A percentile compares a stretch with the other conserved stretches of the same genome.
Conservation (phyloP, 30 jellyfish, hydroid and myxozoan species). For the Hydra vulgaris region DNA sequence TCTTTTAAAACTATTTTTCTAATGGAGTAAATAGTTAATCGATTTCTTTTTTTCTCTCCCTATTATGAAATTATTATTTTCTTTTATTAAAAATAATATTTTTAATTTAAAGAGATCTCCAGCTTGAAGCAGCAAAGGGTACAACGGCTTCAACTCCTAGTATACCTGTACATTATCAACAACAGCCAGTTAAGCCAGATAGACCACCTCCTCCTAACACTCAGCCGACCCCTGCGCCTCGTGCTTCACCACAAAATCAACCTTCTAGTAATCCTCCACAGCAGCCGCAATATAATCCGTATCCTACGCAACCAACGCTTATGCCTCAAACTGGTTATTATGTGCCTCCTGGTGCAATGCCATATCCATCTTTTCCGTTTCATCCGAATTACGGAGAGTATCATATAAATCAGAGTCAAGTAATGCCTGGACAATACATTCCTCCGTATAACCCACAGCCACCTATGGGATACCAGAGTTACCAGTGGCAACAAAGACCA, state of each 20-base stretch:
- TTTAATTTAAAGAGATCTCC: conserved; percentile 48
- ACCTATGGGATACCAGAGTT: conserved; percentile 78
- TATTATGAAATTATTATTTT: no score
- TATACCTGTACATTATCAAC: conserved; percentile 77
- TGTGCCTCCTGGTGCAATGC: conserved; percentile 95
- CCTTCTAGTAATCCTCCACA: conserved; percentile 20
- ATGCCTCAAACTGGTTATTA: conserved; percentile 94
- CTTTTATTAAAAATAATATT: neutral
- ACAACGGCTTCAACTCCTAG: conserved; percentile 59
- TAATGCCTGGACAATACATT: conserved; percentile 14
- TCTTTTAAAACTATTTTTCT: no score
- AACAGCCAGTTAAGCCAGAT: conserved; percentile 21
- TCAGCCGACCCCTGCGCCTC: conserved; percentile 39
- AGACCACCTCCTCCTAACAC: conserved; percentile 10
- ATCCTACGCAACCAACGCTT: conserved; percentile 60
- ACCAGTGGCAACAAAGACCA: conserved; percentile 68
- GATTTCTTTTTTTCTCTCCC: no score
- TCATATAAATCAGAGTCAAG: conserved; percentile 7
- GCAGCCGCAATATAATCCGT: conserved; percentile 41
- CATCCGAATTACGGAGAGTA: conserved; percentile 21
- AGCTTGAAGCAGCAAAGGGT: conserved; percentile 65
- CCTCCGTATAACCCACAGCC: conserved; percentile 54
- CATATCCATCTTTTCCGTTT: conserved; percentile 28
- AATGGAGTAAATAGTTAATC: no score
- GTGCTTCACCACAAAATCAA: conserved; percentile 10